Percentiles rank a stretch among this genome's conserved stretches.
These are phyloP conservation scores for Corynorhinus townsendii DNA, from an alignment of 2,113 vertebrate genomes.

Conservation along the genomic window DNA sequence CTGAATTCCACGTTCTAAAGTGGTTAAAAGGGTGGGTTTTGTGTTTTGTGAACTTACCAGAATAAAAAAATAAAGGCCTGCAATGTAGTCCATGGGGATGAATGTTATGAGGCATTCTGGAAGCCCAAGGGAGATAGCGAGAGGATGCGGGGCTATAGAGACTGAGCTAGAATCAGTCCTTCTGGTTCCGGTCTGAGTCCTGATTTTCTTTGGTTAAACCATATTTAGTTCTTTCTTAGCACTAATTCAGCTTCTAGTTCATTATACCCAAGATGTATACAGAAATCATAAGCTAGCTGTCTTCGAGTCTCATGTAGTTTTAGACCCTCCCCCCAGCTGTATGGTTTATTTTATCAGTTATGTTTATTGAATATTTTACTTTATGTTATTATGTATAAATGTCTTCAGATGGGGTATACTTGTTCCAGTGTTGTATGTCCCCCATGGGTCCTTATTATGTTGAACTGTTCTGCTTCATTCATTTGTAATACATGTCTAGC, in stretches of 20 bases:
- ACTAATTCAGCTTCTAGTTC: neutral
- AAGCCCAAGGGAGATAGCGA: neutral
- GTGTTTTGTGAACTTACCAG: neutral
- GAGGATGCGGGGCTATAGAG: neutral
- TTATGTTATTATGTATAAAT: neutral
- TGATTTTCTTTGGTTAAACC: neutral
- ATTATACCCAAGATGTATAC: neutral
- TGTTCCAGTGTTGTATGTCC: neutral
- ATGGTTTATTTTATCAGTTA: neutral
- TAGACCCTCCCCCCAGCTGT: neutral
- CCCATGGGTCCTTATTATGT: neutral
- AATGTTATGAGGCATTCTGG: neutral
- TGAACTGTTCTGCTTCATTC: neutral
- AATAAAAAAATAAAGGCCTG: neutral
- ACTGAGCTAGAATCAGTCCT: neutral
- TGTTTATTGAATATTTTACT: neutral
- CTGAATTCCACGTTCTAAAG: neutral
- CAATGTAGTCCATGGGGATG: too few relatives aligned
- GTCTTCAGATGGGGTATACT: neutral
- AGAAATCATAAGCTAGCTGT: neutral
- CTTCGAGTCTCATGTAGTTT: neutral
- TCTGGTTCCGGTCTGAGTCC: neutral
- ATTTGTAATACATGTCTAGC: neutral
- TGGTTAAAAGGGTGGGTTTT: neutral
- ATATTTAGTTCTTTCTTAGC: neutral